Evolutionary conservation across 2,113 vertebrate species (phyloP), one percentile per base, ranked within the genome.

Genomic region (Nibea albiflora): DNA sequence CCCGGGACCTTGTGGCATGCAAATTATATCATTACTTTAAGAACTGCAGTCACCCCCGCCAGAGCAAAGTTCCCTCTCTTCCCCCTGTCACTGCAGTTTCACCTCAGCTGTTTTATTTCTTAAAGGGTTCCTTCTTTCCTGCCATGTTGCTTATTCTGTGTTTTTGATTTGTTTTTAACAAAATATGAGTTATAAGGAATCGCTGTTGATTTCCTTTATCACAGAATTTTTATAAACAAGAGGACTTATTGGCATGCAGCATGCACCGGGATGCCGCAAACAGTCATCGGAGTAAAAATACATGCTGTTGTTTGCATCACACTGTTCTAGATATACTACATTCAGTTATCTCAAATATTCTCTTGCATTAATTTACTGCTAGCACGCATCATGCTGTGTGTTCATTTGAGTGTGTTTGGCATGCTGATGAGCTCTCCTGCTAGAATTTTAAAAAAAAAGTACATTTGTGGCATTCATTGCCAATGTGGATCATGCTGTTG

Each of bases 1-100:
- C 22, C 64, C 60, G 58, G 26, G 54, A 78, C 26, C 66, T 69
- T 61, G 61, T n/a, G n/a, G 26, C 44, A 62, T 75, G 49, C 68
- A 77, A 68, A 57, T 71, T 9, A 60, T 20, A 71, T 53, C 28
- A 78, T 5, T 61, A 26, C 58, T 49, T 64, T 11, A 60, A 65
- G 49, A 73, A 50, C 26, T 54, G 49, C 47, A 47, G 52, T 78
- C 50, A 22, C 19, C 50, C 39, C 52, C 6, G 31, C n/a, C n/a
- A 3, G 11, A 63, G 49, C 20, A 62, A 46, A 62, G 42, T 24
- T 50, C 14, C 31, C 31, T 2, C 10, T 47, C 52, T 19, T 28
- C 4, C 5, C n/a, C 57, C 35, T 26, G 31, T 39, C 24, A 35
- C 12, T 53, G 53, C n/a, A 12, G 26, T 53, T 70, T 60, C n/a